These are phyloP conservation scores for Odocoileus virginianus DNA, from an alignment of 2,113 vertebrate species.

Conservation along the genomic window DNA sequence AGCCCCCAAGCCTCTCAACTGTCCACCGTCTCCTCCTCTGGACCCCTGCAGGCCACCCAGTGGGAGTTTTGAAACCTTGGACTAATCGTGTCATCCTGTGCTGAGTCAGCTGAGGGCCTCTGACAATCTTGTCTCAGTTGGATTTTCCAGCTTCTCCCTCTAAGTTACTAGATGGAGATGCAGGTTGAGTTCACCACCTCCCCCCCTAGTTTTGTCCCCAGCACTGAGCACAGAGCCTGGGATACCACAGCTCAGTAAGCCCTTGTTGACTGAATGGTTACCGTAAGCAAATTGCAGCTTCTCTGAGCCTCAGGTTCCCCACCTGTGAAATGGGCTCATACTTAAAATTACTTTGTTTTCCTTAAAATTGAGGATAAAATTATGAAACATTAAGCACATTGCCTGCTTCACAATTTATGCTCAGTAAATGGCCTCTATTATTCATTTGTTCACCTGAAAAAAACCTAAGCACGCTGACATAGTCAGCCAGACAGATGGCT, in stretches of 20 bases:
- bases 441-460: background rate
- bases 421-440: background rate
- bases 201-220: no score
- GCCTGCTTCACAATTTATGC: background rate
- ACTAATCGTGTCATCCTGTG: background rate
- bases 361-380: background rate
- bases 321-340: background rate
- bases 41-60: background rate
- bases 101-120: background rate
- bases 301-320: background rate
- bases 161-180: background rate
- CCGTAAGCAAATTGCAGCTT: background rate
- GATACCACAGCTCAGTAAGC: accelerated
- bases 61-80: background rate
- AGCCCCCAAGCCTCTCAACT: accelerated
- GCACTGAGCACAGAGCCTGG: background rate
- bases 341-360: background rate
- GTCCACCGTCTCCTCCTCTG: no score
- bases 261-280: accelerated
- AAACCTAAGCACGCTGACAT: background rate
- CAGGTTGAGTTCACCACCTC: background rate
- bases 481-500: accelerated
- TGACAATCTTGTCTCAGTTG: background rate
- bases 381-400: no score
- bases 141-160: background rate